Evolutionary conservation across 2,888 invertebrate genomes (phyloP).

Genomic region (Cataglyphis cursor): DNA sequence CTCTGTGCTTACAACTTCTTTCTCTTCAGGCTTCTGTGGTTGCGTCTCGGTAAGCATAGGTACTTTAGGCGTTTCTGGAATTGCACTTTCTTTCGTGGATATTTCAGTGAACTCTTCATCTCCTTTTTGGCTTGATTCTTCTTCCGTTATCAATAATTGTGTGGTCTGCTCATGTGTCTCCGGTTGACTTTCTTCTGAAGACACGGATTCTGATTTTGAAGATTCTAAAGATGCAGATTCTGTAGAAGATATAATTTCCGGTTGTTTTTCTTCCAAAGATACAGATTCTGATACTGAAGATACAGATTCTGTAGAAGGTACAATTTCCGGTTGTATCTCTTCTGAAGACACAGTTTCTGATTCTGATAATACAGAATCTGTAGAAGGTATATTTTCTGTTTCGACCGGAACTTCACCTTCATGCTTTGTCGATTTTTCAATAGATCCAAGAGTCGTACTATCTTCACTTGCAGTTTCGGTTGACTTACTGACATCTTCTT

Average conservation of each 20-base stretch:
- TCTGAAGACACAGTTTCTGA: not conserved
- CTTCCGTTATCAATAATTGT: constrained; percentile 51
- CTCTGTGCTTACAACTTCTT: constrained; percentile 43
- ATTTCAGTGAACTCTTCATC: constrained; percentile 57
- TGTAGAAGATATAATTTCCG: constrained; percentile 16
- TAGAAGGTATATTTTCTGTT: constrained; percentile 16
- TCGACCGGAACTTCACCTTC: constrained; percentile 26
- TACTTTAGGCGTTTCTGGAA: constrained; percentile 50
- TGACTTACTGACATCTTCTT: constrained; percentile 48
- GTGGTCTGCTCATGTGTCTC: constrained; percentile 38
- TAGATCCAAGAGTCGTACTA: constrained; percentile 45
- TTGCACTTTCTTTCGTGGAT: constrained; percentile 47
- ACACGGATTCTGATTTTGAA: not conserved
- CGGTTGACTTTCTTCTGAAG: constrained; percentile 67
- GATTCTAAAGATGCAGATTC: not conserved
- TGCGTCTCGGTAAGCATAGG: constrained; percentile 57
- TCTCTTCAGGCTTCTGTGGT: constrained; percentile 46
- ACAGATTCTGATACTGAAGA: constrained; percentile 10
- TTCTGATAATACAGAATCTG: constrained; percentile 11
- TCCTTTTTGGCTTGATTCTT: constrained; percentile 49
- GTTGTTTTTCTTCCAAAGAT: not conserved
- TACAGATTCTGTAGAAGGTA: constrained; percentile 18
- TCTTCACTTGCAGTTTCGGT: constrained; percentile 43
- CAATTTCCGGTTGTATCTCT: constrained; percentile 66
- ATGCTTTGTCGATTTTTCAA: constrained; percentile 61